Evolutionary conservation across 2,888 invertebrate genomes (phyloP).

Genomic region (Nudaria mundana): DNA sequence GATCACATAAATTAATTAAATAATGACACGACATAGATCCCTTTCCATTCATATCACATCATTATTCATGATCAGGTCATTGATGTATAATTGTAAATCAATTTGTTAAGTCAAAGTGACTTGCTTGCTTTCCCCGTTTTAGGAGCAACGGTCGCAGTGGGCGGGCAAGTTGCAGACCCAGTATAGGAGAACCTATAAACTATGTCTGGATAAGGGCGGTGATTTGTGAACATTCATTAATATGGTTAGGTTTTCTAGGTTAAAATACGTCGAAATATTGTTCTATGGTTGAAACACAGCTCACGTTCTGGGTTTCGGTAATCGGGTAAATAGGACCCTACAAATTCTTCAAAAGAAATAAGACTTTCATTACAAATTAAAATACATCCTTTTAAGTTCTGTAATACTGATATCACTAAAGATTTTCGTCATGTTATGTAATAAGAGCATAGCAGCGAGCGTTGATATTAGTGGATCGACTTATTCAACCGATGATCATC

Average conservation of each 20-base stretch:
- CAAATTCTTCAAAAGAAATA: too few relatives aligned
- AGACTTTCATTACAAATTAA: too few relatives aligned
- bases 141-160: constrained; percentile 48
- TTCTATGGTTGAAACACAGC: too few relatives aligned
- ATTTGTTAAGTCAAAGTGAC: constrained; percentile 4
- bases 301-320: too few relatives aligned
- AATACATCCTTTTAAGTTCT: too few relatives aligned
- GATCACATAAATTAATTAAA: background rate
- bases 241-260: constrained; percentile 12
- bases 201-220: constrained; percentile 10
- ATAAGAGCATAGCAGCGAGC: too few relatives aligned
- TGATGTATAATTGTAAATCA: constrained; percentile 7
- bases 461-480: too few relatives aligned
- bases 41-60: constrained; percentile 5
- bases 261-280: constrained; percentile 3
- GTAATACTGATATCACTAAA: too few relatives aligned
- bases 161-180: constrained; percentile 43
- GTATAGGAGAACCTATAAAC: constrained; percentile 17
- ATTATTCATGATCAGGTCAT: constrained; percentile 5
- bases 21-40: constrained; percentile 5
- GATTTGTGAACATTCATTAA: constrained; percentile 13
- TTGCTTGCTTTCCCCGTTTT: constrained; percentile 6
- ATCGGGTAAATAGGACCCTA: too few relatives aligned
- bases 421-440: too few relatives aligned
- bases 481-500: too few relatives aligned